Evolutionary conservation across 2,113 vertebrate genomes (phyloP), one percentile per base, ranked within the genome.

Genomic region (Syngnathus typhle): DNA sequence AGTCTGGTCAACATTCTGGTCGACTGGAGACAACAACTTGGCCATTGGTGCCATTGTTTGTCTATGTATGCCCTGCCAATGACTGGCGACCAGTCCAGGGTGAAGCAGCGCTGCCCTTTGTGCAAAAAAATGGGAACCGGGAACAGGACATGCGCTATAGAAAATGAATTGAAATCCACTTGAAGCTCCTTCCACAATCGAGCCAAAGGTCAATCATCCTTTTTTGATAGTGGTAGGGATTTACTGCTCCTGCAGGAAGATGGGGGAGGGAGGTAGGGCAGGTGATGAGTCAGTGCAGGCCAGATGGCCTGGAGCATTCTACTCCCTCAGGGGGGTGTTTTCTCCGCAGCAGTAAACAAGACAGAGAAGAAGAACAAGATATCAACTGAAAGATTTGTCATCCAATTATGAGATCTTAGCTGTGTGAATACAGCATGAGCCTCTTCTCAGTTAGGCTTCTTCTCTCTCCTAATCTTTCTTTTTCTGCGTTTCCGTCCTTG

Each of bases 291-390:
- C 56, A 55, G 55, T 37, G 18, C 64, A 54, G 52, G 64, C 75
- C 81, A 86, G 81, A 88, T 89, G 83, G 84, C 77, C 77, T 79
- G 75, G 9, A 59, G 72, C 68, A 70, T 75, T 77, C 66, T 63
- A 66, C 76, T 79, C 85, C 80, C 78, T 78, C 11, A 46, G 75
- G 73, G 76, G 62, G 65, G 51, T 8, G 41, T 83, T 65, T 72
- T 77, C 70, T 77, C 60, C 64, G 76, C 55, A 49, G 51, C 51
- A 70, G 8, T 69, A 73, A 65, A 46, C 43, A 58, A 39, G 32
- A 16, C n/a, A 68, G 55, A 69, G 44, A 74, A 67, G 70, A 64
- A 79, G 61, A 70, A n/a, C 54, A 85, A 77, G 21, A 37, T 39
- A 77, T 74, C 13, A 69, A 73, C 65, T 80, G 70, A 65, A 67